phyloP scores from a whole-genome alignment of 2,888 invertebrate genomes.

The Eudasyphora cyanicolor region DNA sequence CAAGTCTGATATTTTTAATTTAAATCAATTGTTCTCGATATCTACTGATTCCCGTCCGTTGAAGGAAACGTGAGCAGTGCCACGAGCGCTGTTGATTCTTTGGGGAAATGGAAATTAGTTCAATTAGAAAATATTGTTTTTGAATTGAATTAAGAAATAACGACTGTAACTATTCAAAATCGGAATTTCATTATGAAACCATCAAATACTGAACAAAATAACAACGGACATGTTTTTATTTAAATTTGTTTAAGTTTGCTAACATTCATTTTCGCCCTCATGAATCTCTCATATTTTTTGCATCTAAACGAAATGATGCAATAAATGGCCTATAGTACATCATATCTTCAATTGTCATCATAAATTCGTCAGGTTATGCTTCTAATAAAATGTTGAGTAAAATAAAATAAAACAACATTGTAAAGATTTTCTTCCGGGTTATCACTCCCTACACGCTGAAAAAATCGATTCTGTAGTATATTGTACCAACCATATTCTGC shows the following conservation, averaged over 20 bases:
- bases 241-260: neutral
- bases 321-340: neutral
- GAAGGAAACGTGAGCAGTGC: constrained; percentile 4
- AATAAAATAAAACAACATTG: too few relatives aligned
- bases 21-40: neutral
- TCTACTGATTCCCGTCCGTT: neutral
- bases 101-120: constrained; percentile 24
- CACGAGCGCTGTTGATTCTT: neutral
- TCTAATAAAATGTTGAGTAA: too few relatives aligned
- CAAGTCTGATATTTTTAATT: neutral
- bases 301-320: neutral
- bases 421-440: too few relatives aligned
- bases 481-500: too few relatives aligned
- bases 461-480: too few relatives aligned
- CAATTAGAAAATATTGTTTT: constrained; percentile 25
- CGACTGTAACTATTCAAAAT: neutral
- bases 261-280: neutral
- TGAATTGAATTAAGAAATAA: constrained; percentile 17
- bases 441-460: too few relatives aligned
- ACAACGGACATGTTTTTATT: neutral
- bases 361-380: too few relatives aligned
- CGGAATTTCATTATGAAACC: neutral
- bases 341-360: too few relatives aligned
- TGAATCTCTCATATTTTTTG: neutral
- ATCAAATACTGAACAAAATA: neutral